Percentiles rank a stretch among this genome's conserved stretches.
phyloP scores from a whole-genome alignment of 2,888 invertebrate species.

The Callinectes sapidus region DNA sequence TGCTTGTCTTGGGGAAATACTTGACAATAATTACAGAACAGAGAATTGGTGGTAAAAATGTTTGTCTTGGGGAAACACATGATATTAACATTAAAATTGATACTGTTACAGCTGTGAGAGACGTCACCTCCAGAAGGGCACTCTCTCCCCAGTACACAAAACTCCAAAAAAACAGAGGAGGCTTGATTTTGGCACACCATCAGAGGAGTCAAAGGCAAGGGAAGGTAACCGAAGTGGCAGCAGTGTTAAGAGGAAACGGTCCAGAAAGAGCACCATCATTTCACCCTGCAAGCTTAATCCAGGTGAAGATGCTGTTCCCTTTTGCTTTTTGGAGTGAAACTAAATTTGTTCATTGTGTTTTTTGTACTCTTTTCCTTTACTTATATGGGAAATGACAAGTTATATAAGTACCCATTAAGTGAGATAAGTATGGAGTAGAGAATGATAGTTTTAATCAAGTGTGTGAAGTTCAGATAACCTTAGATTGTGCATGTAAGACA shows the following conservation, averaged over 20 bases:
- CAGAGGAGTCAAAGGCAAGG: neutral
- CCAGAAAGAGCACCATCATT: neutral
- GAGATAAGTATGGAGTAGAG: neutral
- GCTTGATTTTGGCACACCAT: neutral
- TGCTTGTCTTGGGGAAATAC: neutral
- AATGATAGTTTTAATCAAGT: neutral
- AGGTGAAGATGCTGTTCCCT: neutral
- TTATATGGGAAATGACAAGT: neutral
- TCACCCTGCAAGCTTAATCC: neutral
- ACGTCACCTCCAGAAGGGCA: conserved; percentile 31
- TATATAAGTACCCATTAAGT: too few species aligned
- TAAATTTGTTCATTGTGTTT: neutral
- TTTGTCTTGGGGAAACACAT: neutral
- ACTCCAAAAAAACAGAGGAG: conserved; percentile 56
- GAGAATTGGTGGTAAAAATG: neutral
- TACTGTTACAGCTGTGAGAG: conserved; percentile 50
- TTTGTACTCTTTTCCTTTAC: neutral
- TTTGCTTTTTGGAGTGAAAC: neutral
- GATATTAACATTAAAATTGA: neutral
- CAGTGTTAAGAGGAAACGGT: neutral
- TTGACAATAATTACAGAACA: neutral
- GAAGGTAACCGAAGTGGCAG: neutral
- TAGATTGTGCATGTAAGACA: too few species aligned
- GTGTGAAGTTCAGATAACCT: too few species aligned
- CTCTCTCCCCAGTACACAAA: neutral